Conservation (phyloP, 2,888 invertebrate species). For the Chydorus sphaericus region DNA sequence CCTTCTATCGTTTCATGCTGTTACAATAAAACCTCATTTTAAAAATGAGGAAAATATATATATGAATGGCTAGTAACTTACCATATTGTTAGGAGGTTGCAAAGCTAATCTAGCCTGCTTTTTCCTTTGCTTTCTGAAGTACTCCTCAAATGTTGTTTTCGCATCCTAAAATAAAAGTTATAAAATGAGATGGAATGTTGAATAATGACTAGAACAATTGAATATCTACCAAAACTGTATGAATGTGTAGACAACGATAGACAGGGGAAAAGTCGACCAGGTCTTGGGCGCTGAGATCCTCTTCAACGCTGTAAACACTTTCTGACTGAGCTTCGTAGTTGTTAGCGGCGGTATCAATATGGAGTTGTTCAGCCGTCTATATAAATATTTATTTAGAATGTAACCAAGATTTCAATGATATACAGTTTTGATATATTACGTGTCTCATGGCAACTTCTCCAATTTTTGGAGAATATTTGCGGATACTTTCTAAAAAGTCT, state of each 20-base stretch:
- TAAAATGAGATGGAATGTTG: too few species aligned
- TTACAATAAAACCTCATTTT: slow-evolving; percentile 20
- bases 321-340: slow-evolving; percentile 12
- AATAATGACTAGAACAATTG: too few species aligned
- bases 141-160: slow-evolving; percentile 82
- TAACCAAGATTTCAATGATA: background rate
- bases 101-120: slow-evolving; percentile 88
- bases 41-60: background rate
- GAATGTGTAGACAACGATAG: slow-evolving; percentile 92
- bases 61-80: slow-evolving; percentile 22
- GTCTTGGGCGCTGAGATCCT: slow-evolving; percentile 85
- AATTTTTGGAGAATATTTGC: slow-evolving; percentile 85
- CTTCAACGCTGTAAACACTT: slow-evolving; percentile 33
- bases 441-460: slow-evolving; percentile 92
- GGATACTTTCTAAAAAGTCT: slow-evolving; percentile 91
- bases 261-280: slow-evolving; percentile 96
- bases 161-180: slow-evolving; percentile 40
- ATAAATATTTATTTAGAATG: background rate
- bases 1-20: slow-evolving; percentile 78
- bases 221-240: slow-evolving; percentile 57
- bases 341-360: background rate
- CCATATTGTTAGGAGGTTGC: slow-evolving; percentile 75
- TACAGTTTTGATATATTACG: slow-evolving; percentile 30
- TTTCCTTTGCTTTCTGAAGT: slow-evolving; percentile 77
- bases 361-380: slow-evolving; percentile 8